Evolutionary conservation across 2,888 invertebrate species (phyloP), one percentile per base, ranked within the genome.

Genomic region (Drosophila histrio): DNA sequence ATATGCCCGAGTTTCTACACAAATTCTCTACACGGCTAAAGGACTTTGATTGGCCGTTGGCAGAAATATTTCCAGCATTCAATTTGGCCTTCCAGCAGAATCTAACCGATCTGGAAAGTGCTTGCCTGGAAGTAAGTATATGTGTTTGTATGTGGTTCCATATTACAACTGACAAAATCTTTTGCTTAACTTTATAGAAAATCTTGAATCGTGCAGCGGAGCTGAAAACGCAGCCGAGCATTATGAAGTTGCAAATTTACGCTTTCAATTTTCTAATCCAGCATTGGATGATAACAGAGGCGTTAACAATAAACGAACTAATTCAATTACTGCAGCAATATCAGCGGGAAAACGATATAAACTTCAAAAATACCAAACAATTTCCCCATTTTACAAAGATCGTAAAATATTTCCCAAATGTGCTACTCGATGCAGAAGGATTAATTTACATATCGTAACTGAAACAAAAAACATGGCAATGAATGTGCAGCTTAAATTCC

Each of bases 361-460:
- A 53, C 6, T 82, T 81, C 8, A 50, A 38, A 8, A 82, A 79
- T 11, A 1, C 59, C 2, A 21, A 58, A 19, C 53, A 62, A 21
- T 81, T 78, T 30, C 69, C 65, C 0, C 76, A 83, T 49, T 73
- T 81, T 28, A 63, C 52, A 28, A 78, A 81, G 26, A 80, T 81
- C 4, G 63, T 73, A 0, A 62, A 66, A 19, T 73, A 76, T n/a
- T 82, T 78, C 4, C 66, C 62, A 1, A 46, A 43, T 9, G 21
- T 77, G 6, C 69, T 78, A 0, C 49, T 84, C 0, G 60, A 81
- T 38, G 39, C 67, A 4, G 84, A 79, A 19, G 72, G 79, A 4
- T 1, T 67, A 7, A 69, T 74, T 13, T 17, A 43, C 13, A 49
- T 47, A 50, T n/a, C 44, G 21, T 44, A 44, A 26, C 8, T 50